These are phyloP conservation scores for Solenopsis fugax DNA, from an alignment of 1,140 invertebrate species.

Conservation along the genomic window DNA sequence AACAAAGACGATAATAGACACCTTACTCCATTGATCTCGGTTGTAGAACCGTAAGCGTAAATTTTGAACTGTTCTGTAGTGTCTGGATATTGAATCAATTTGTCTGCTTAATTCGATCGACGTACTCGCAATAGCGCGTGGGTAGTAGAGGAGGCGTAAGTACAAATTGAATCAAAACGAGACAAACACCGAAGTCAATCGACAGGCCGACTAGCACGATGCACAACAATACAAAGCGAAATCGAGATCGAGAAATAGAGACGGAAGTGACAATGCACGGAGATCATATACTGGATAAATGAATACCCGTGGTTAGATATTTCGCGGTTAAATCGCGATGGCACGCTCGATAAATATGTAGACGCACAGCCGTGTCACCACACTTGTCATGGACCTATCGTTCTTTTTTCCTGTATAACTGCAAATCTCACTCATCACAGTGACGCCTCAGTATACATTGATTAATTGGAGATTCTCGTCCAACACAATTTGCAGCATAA, in stretches of 20 bases:
- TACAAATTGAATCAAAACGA: constrained; percentile 65
- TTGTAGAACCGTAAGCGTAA: not conserved
- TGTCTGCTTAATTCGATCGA: constrained; percentile 50
- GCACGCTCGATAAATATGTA: constrained; percentile 47
- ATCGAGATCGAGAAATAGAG: constrained; percentile 33
- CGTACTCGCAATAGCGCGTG: constrained; percentile 13
- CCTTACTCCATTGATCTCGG: not conserved
- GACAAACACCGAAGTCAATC: constrained; percentile 64
- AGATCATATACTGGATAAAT: constrained; percentile 47
- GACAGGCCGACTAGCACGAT: constrained; percentile 28
- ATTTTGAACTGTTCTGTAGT: not conserved
- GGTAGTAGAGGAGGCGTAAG: constrained; percentile 41
- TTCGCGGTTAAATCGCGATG: constrained; percentile 33
- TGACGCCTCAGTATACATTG: not conserved
- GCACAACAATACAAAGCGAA: constrained; percentile 21
- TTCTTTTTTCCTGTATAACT: not conserved
- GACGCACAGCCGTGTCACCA: constrained; percentile 27
- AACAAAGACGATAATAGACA: not conserved
- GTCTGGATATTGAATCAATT: constrained; percentile 1
- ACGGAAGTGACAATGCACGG: not conserved
- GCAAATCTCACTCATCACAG: not conserved
- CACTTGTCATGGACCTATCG: constrained; percentile 16
- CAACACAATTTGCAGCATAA: not conserved
- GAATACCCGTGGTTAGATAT: constrained; percentile 53
- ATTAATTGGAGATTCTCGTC: constrained; percentile 6